phyloP scores from a whole-genome alignment of 1,140 invertebrate genomes.

The Melanaphis sacchari region DNA sequence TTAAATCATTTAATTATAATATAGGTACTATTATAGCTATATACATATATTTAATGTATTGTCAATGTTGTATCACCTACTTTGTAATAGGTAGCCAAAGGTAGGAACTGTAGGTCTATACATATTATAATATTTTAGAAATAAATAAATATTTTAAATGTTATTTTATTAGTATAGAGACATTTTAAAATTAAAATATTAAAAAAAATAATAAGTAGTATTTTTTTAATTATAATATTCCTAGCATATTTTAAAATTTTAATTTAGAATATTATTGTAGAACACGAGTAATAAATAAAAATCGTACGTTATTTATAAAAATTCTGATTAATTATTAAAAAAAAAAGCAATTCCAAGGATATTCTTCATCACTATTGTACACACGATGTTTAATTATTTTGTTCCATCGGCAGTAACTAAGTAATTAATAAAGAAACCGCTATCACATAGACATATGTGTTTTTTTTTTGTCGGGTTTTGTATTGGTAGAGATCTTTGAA shows the following conservation, averaged over 20 bases:
- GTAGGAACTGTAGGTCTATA: no score
- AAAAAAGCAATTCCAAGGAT: not conserved
- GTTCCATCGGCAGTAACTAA: not conserved
- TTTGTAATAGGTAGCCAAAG: no score
- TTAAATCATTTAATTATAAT: no score
- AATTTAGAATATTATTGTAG: not conserved
- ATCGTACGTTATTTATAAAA: not conserved
- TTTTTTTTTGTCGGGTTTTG: constrained; percentile 32
- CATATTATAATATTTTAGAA: not conserved
- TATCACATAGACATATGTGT: not conserved
- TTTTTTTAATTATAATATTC: not conserved
- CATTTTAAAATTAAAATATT: not conserved
- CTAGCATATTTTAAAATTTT: not conserved
- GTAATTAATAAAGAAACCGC: constrained; percentile 45
- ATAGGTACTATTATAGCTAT: no score
- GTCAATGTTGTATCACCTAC: no score
- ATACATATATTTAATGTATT: no score
- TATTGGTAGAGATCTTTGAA: constrained; percentile 49
- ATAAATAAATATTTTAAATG: not conserved
- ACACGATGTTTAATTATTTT: not conserved
- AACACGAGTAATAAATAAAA: not conserved
- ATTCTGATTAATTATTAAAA: not conserved
- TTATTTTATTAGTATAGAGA: not conserved
- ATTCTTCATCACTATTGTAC: not conserved
- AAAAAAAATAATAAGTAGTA: not conserved